phyloP scores from a whole-genome alignment of 2,888 invertebrate genomes.

The Caradrina kadenii region DNA sequence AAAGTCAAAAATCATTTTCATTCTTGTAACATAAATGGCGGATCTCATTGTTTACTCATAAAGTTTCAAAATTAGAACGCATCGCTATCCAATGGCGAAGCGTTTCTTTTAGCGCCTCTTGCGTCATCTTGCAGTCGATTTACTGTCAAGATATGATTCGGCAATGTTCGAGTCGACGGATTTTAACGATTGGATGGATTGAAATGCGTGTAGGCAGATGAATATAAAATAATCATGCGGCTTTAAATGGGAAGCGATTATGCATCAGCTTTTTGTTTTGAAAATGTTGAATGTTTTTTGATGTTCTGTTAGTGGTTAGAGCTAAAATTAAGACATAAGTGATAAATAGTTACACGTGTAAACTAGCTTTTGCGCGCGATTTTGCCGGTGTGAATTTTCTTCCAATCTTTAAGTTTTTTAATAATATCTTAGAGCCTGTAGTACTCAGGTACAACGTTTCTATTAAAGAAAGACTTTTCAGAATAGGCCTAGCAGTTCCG shows the following conservation, averaged over 20 bases:
- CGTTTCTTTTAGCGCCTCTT: constrained; percentile 53
- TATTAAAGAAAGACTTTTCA: too few species aligned
- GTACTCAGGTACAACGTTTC: too few species aligned
- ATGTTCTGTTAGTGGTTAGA: background rate
- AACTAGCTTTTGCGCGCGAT: too few species aligned
- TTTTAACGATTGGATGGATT: constrained; percentile 20
- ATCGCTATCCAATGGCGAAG: constrained; percentile 40
- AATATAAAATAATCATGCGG: constrained; percentile 19
- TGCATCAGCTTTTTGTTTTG: constrained; percentile 3
- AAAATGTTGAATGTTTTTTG: background rate
- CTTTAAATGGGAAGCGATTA: constrained; percentile 20
- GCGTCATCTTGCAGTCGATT: constrained; percentile 52
- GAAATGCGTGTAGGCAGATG: constrained; percentile 47
- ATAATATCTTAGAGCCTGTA: too few species aligned
- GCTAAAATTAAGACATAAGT: background rate
- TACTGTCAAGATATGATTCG: constrained; percentile 31
- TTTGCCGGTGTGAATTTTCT: too few species aligned
- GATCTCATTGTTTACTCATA: too few species aligned
- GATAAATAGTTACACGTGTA: background rate
- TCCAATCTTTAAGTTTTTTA: too few species aligned
- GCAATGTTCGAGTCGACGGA: constrained; percentile 25
- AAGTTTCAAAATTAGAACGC: constrained; percentile 57
- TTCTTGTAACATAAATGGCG: background rate
- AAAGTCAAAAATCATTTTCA: background rate
- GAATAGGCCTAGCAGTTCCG: too few species aligned